A percentile compares a stretch with the other conserved stretches of the same genome.
phyloP scores from a whole-genome alignment of 2,113 vertebrate genomes.

The Calidris pygmaea region DNA sequence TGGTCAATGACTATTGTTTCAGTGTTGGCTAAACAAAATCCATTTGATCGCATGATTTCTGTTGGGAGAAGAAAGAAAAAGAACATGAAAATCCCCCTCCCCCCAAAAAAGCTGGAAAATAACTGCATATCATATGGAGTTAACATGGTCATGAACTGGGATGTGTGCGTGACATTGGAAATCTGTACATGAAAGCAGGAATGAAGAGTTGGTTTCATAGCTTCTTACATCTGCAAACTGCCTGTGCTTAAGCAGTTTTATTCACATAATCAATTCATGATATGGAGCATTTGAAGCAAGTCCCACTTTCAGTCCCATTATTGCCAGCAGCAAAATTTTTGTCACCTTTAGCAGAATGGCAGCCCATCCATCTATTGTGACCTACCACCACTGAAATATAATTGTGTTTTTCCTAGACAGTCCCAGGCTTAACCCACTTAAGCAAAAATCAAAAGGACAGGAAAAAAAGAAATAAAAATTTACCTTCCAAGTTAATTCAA shows the following conservation, averaged over 20 bases:
- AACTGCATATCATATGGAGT: not conserved
- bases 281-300: not conserved
- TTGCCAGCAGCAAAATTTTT: not conserved
- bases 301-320: not conserved
- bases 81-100: not conserved
- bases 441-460: not conserved
- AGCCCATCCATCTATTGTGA: not conserved
- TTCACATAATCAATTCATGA: not conserved
- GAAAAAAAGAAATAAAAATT: not conserved
- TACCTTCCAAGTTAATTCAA: not conserved
- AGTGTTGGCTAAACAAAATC: constrained; percentile 96
- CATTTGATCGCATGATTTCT: constrained; percentile 98
- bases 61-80: constrained; percentile 14
- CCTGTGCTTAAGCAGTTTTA: not conserved
- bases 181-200: not conserved
- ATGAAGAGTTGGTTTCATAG: not conserved
- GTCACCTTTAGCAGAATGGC: not conserved
- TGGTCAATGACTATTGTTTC: constrained; percentile 96
- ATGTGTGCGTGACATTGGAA: not conserved
- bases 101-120: not conserved
- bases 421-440: not conserved
- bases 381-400: not conserved
- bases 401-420: not conserved
- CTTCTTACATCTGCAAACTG: not conserved
- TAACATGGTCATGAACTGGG: not conserved